These are phyloP conservation scores for Sanderia malayensis DNA, from an alignment of 30 jellyfish, hydroid and myxozoan species.

Conservation along the genomic window DNA sequence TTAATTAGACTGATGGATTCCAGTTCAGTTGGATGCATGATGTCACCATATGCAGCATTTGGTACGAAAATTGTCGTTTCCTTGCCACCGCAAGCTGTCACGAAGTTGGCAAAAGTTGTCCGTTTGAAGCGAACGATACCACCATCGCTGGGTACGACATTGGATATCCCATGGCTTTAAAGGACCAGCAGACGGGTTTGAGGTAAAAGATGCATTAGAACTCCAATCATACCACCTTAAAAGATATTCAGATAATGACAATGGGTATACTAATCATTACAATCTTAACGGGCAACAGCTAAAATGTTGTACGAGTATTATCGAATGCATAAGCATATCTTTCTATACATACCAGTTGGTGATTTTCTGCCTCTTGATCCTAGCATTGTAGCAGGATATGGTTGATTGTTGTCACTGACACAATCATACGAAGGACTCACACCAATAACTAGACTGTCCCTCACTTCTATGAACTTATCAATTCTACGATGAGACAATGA, in stretches of 20 bases:
- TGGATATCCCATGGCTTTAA: slow-evolving; percentile 87
- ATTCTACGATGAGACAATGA: slow-evolving; percentile 53
- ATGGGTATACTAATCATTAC: too few species aligned
- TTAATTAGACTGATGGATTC: slow-evolving; percentile 31
- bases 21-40: slow-evolving; percentile 78
- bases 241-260: too few species aligned
- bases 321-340: too few species aligned
- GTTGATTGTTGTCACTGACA: slow-evolving; percentile 33
- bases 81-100: slow-evolving; percentile 47
- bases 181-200: slow-evolving; percentile 82
- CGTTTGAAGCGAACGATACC: slow-evolving; percentile 54
- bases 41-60: slow-evolving; percentile 66
- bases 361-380: slow-evolving; percentile 35
- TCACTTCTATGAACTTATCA: slow-evolving; percentile 40
- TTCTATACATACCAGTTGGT: slow-evolving; percentile 31
- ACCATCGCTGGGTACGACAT: slow-evolving; percentile 93
- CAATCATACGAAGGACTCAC: slow-evolving; percentile 79
- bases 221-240: slow-evolving; percentile 82
- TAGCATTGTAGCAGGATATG: slow-evolving; percentile 44
- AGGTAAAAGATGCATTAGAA: slow-evolving; percentile 40
- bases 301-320: too few species aligned
- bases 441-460: slow-evolving; percentile 76
- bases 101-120: slow-evolving; percentile 76
- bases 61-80: slow-evolving; percentile 51
- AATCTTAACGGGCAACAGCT: too few species aligned